Evolutionary conservation across 2,113 vertebrate genomes (phyloP).

Genomic region (Tychaedon coryphoeus): DNA sequence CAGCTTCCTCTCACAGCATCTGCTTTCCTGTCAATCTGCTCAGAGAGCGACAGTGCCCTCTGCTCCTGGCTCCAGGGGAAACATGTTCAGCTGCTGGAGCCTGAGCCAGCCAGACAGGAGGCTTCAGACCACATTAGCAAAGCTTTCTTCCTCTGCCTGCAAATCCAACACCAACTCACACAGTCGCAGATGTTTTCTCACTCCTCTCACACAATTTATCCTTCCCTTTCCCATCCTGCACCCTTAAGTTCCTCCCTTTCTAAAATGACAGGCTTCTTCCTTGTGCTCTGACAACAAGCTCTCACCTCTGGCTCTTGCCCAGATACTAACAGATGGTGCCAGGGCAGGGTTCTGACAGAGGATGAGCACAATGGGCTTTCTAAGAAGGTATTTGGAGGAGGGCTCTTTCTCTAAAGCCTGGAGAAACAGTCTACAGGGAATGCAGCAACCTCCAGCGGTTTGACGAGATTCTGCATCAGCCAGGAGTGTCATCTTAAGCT

Average conservation of each 20-base stretch:
- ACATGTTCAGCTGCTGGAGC: not conserved
- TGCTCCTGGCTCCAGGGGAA: not conserved
- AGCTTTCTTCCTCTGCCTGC: not conserved
- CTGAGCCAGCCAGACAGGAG: not conserved
- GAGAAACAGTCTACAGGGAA: not conserved
- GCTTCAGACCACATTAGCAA: not conserved
- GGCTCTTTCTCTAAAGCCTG: not conserved
- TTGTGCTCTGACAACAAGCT: not conserved
- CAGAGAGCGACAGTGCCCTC: conserved; percentile 1
- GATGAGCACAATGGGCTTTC: not conserved
- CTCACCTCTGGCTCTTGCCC: not conserved
- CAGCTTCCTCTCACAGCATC: not conserved
- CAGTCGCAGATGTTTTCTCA: not conserved
- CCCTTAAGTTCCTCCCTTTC: not conserved
- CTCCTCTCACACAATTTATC: not conserved
- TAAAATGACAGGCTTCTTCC: not conserved
- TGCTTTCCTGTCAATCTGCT: not conserved
- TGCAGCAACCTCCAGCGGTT: not conserved
- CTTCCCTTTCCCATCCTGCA: not conserved
- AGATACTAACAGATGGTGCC: not conserved
- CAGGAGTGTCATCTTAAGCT: not conserved
- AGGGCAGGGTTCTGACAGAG: not conserved
- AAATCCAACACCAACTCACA: not conserved
- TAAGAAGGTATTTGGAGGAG: not conserved
- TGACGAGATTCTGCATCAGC: not conserved